Evolutionary conservation across 2,888 invertebrate species (phyloP), one percentile per base, ranked within the genome.

Genomic region (Metopia argyrocephala): DNA sequence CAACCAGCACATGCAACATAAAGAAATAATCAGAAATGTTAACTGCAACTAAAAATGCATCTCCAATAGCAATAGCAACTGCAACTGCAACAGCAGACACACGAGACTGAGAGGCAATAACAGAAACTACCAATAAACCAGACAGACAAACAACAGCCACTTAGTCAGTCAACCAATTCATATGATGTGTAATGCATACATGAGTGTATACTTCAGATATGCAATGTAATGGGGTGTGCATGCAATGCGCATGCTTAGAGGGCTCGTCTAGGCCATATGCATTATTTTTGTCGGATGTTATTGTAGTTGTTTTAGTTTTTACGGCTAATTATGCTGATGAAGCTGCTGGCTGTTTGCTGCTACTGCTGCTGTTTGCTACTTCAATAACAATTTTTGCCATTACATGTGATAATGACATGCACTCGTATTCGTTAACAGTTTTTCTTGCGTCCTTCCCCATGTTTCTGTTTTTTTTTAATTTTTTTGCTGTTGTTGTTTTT

Each of bases 261-360:
- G 81, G 81, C 81, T 81, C 81, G 81, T 81, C 81, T 81, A 81
- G 81, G 74, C 78, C 69, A 54, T 50, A 62, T 46, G 46, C 75
- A 71, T 38, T 21, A 52, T n/a, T n/a, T n/a, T n/a, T n/a, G n/a
- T n/a, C n/a, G n/a, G n/a, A n/a, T 66, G 54, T 38, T 64, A 5
- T 27, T 46, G 28, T 23, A 3, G 7, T 18, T 23, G 20, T 21
- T 28, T 15, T 25, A 48, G 18, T n/a, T 50, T 21, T 52, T 27
- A 48, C 15, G n/a, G 38, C 9, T n/a, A n/a, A 48, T 18, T n/a
- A 48, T 48, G 48, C 15, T 69, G 52, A 50, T 52, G 27, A 45
- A 74, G 45, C 23, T 46, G 46, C 48, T 64, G 68, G 79, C 28
- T 71, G 66, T 66, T n/a, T 65, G 28, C 27, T 25, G 18, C 28